phyloP scores from a whole-genome alignment of 92 coral and sea anemone genomes.

The Zoanthus sansibaricus region DNA sequence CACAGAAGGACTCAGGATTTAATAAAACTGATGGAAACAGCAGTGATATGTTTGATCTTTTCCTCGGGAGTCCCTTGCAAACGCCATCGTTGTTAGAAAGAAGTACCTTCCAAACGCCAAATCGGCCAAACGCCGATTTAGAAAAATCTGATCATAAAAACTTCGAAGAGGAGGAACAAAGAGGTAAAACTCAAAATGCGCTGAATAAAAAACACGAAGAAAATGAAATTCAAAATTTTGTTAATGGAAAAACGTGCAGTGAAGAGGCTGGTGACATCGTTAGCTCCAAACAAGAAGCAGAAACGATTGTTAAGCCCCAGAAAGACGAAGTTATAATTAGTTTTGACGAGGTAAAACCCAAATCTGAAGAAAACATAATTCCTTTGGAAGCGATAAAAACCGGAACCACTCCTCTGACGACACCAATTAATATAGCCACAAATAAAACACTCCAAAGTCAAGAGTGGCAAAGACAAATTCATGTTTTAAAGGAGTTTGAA shows the following conservation, averaged over 20 bases:
- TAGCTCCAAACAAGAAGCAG: background rate
- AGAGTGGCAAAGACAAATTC: background rate
- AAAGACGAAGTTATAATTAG: background rate
- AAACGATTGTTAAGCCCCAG: background rate
- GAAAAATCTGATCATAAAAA: background rate
- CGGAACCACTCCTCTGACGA: conserved; percentile 32
- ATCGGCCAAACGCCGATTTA: no score
- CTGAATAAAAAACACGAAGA: background rate
- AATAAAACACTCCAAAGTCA: background rate
- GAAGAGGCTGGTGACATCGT: conserved; percentile 6
- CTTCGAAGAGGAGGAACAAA: background rate
- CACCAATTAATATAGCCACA: conserved; percentile 15
- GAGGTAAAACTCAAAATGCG: background rate
- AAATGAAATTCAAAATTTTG: no score
- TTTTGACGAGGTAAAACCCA: background rate
- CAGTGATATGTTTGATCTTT: conserved; percentile 14
- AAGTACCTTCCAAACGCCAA: background rate
- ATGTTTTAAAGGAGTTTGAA: conserved; percentile 12
- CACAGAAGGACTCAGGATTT: background rate
- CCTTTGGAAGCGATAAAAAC: conserved; percentile 24
- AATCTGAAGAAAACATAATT: conserved; percentile 16
- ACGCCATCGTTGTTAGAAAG: conserved; percentile 14
- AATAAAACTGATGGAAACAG: conserved; percentile 22
- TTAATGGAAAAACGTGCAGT: background rate
- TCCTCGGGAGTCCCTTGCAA: background rate